Evolutionary conservation across 2,113 vertebrate species (phyloP), one percentile per base, ranked within the genome.

Genomic region (Circaetus cinerascens): DNA sequence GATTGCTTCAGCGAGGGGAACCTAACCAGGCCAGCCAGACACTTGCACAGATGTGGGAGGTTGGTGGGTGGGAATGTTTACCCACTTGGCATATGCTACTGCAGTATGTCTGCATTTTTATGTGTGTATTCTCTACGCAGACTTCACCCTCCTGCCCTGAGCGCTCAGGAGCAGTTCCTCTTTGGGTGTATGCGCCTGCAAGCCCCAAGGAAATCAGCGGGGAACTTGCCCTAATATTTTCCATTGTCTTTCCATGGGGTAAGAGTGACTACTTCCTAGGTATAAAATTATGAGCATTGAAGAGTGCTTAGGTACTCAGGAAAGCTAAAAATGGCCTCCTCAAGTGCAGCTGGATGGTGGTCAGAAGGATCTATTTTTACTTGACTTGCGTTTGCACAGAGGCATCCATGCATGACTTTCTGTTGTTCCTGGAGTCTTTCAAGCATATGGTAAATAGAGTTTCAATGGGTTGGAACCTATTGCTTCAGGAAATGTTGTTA

Each of bases 401-500:
- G 77, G 91, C 96, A 97, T 97, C 96, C 88, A 83, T 90, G 91
- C 94, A 94, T 3, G 55, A 79, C 85, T 97, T 97, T 96, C 88
- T 93, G 91, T 95, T 97, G 92, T 88, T 96, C 81, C 89, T 80
- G 67, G 91, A 92, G 79, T 86, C 94, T 95, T 97, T 95, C 90
- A 93, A 79, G 75, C 87, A 20, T 85, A 95, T 87, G 93, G 93
- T 95, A 94, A 97, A 98, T 97, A 91, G 86, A 92, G 74, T 96
- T 97, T 82, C 96, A 93, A 90, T 96, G 95, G 89, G 64, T 86
- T 97, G 97, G 96, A 98, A 95, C 94, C 72, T 72, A 69, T 92
- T 72, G 89, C 97, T 97, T 95, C 96, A 97, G 98, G 97, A 98
- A 98, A 98, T 97, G 96, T 97, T 98, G 94, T 91, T 98, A 96